phyloP scores from a whole-genome alignment of 1,140 invertebrate species.

The Penaeus vannamei region DNA sequence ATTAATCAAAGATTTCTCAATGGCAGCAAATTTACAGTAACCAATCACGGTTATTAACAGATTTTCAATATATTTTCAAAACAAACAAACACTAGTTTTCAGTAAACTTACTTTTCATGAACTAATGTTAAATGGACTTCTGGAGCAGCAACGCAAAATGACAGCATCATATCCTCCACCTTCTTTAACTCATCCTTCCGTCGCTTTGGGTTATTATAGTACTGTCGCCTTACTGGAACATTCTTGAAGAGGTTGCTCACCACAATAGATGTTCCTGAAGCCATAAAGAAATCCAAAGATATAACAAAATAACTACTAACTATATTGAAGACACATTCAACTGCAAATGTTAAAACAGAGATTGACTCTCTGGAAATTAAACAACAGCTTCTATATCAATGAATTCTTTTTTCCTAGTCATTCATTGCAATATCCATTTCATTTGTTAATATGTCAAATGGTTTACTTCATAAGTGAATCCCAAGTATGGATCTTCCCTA shows the following conservation, averaged over 20 bases:
- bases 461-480: too few relatives aligned
- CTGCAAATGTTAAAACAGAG: slow-evolving; percentile 6
- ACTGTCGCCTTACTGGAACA: slow-evolving; percentile 78
- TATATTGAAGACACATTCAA: slow-evolving; percentile 43
- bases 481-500: background rate
- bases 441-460: too few relatives aligned
- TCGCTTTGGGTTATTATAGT: slow-evolving; percentile 74
- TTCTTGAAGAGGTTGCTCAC: slow-evolving; percentile 77
- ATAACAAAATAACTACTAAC: slow-evolving; percentile 60
- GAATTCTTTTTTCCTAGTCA: too few relatives aligned
- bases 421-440: too few relatives aligned
- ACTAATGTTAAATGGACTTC: slow-evolving; percentile 35
- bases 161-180: slow-evolving; percentile 72
- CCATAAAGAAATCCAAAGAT: slow-evolving; percentile 45
- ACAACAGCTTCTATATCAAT: too few relatives aligned
- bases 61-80: too few relatives aligned
- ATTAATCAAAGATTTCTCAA: too few relatives aligned
- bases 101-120: slow-evolving; percentile 54
- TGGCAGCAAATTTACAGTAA: too few relatives aligned
- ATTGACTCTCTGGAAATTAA: too few relatives aligned
- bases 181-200: slow-evolving; percentile 77
- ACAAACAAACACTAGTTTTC: background rate
- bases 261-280: slow-evolving; percentile 77
- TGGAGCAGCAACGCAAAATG: slow-evolving; percentile 42
- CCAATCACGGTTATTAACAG: too few relatives aligned